Evolutionary conservation across 2,113 vertebrate species (phyloP), one percentile per base, ranked within the genome.

Genomic region (Zeus faber): DNA sequence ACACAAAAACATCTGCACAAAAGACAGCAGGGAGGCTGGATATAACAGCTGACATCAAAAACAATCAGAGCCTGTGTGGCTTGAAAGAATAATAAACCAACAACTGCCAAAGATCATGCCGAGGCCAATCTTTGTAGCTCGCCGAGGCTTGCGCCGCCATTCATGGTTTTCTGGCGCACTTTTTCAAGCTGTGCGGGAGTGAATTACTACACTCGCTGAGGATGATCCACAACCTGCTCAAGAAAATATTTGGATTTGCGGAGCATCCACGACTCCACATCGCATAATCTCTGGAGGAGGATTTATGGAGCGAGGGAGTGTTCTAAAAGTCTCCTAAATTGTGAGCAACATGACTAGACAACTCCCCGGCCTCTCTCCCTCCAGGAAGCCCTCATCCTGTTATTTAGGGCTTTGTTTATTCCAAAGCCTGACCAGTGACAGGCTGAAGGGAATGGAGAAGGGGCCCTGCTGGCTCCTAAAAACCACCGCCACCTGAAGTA

Each of bases 191-290:
- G 49, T 66, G 49, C 72, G 62, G 75, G 74, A 84, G 75, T 82
- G 67, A 85, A 76, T 81, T 72, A 82, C 74, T 72, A 65, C 79
- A 72, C 75, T 70, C 76, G 67, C 67, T 65, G 58, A 82, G 78
- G 80, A 76, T 85, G 82, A 88, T 87, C n/a, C n/a, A n/a, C n/a
- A 80, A 87, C 82, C 81, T 87, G 81, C 69, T 80, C 70, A 65
- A 79, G 78, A 86, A 89, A 88, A 89, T 87, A 88, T 89, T 86
- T 88, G 84, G 83, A 87, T 89, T 86, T 85, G 83, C 67, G 24
- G 77, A 86, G 77, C 83, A 83, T 82, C 86, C 74, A 75, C 54
- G 55, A 64, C 78, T 83, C 80, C 70, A 72, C 71, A 87, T 85
- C 74, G 82, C 81, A 85, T 90, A 87, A 84, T 88, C 80, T 88